A percentile compares a stretch with the other conserved stretches of the same genome.
These are phyloP conservation scores for Pachydiplax longipennis DNA, from an alignment of 2,888 invertebrate species.

Conservation along the genomic window DNA sequence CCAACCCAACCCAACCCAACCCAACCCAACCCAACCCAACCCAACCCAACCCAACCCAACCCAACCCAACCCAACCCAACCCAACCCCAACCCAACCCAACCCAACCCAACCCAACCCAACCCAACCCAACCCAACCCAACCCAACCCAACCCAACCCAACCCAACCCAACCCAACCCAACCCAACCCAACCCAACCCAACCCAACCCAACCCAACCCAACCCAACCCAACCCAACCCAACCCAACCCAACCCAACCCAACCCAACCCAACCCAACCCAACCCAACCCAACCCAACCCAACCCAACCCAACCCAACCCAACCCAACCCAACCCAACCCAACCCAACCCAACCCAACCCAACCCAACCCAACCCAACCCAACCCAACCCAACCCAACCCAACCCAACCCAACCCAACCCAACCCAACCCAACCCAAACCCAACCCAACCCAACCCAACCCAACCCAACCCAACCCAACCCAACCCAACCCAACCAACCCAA, in stretches of 20 bases:
- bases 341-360: constrained; percentile 54
- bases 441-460: constrained; percentile 54
- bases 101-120: constrained; percentile 53
- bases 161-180: constrained; percentile 52
- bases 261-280: constrained; percentile 54
- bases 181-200: constrained; percentile 53
- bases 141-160: constrained; percentile 52
- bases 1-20: constrained; percentile 53
- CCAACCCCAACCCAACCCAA: no score
- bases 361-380: constrained; percentile 53
- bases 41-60: constrained; percentile 52
- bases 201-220: constrained; percentile 53
- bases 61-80: constrained; percentile 52
- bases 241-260: constrained; percentile 53
- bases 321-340: constrained; percentile 53
- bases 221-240: constrained; percentile 54
- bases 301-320: constrained; percentile 52
- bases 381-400: constrained; percentile 54
- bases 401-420: constrained; percentile 59
- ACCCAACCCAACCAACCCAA: no score
- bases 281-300: constrained; percentile 53
- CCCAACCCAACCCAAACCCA: no score
- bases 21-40: constrained; percentile 51
- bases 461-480: constrained; percentile 54
- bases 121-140: constrained; percentile 52